Conservation (phyloP, 1,140 invertebrate genomes). For the Venustaconcha ellipsiformis region DNA sequence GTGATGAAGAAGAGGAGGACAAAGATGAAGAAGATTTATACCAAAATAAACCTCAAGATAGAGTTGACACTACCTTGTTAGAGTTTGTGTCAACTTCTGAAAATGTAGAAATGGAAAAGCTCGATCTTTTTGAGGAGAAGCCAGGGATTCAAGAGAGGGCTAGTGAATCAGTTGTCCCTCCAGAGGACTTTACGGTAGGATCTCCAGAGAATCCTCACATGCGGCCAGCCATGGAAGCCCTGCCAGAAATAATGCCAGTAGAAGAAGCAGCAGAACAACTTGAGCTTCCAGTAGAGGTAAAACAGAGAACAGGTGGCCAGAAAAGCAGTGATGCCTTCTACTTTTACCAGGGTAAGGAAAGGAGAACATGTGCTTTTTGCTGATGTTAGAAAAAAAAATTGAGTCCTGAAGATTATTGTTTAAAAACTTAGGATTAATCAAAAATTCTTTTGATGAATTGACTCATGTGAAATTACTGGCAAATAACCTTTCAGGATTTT, state of each 20-base stretch:
- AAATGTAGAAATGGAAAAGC: not conserved
- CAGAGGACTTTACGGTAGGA: slow-evolving; percentile 14
- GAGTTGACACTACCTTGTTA: not conserved
- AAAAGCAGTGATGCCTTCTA: slow-evolving; percentile 73
- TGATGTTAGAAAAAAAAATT: not conserved
- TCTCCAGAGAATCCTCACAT: slow-evolving; percentile 25
- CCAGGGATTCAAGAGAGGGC: too few species aligned
- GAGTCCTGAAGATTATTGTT: not conserved
- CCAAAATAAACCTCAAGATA: not conserved
- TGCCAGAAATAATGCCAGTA: slow-evolving; percentile 43
- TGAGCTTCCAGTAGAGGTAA: slow-evolving; percentile 45
- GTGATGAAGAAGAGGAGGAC: slow-evolving; percentile 43
- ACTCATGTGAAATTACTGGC: too few species aligned
- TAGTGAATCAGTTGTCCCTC: not conserved
- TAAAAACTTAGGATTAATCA: too few species aligned
- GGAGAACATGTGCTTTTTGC: not conserved
- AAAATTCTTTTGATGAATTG: too few species aligned
- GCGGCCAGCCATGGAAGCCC: slow-evolving; percentile 15
- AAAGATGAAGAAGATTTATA: not conserved
- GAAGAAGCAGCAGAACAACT: slow-evolving; percentile 57
- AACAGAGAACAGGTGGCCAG: slow-evolving; percentile 19
- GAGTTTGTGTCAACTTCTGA: not conserved
- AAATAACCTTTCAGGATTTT: too few species aligned
- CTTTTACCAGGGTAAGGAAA: slow-evolving; percentile 85
- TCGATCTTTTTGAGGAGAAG: not conserved